phyloP scores from a whole-genome alignment of 2,113 vertebrate genomes.

The Nansenia antarctica region DNA sequence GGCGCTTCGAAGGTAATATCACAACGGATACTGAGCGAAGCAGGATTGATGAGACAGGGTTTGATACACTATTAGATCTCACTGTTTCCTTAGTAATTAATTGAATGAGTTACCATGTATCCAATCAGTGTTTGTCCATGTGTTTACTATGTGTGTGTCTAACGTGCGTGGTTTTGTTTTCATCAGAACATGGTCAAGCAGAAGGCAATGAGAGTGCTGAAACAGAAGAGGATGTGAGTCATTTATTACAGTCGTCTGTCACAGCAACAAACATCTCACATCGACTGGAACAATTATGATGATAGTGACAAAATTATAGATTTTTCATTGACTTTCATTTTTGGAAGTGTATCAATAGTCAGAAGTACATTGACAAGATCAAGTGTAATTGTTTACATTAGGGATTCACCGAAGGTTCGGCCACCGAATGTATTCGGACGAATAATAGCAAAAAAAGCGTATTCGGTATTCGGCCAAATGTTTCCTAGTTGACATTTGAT shows the following conservation, averaged over 20 bases:
- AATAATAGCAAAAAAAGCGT: too few species aligned
- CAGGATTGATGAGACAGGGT: background rate
- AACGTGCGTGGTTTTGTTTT: conserved; percentile 22
- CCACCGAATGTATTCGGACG: too few species aligned
- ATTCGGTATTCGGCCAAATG: too few species aligned
- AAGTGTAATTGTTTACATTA: too few species aligned
- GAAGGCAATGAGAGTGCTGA: conserved; percentile 94
- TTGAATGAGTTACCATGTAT: background rate
- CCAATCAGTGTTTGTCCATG: background rate
- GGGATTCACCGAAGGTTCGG: too few species aligned
- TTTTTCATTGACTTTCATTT: conserved; percentile 2
- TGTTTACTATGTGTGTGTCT: background rate
- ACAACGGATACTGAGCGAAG: background rate
- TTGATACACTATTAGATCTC: too few species aligned
- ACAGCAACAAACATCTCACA: background rate
- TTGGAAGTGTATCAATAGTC: too few species aligned
- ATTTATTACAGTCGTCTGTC: background rate
- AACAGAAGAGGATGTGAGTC: conserved; percentile 98
- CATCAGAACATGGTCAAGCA: conserved; percentile 98
- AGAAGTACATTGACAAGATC: too few species aligned
- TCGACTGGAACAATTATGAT: background rate
- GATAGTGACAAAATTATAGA: background rate
- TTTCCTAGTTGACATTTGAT: too few species aligned
- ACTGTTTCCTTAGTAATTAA: background rate
- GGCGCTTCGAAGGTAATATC: conserved; percentile 91